Percentiles rank a stretch among this genome's conserved stretches.
Conservation (phyloP, 2,113 vertebrate genomes). For the Glaucomys volans region DNA sequence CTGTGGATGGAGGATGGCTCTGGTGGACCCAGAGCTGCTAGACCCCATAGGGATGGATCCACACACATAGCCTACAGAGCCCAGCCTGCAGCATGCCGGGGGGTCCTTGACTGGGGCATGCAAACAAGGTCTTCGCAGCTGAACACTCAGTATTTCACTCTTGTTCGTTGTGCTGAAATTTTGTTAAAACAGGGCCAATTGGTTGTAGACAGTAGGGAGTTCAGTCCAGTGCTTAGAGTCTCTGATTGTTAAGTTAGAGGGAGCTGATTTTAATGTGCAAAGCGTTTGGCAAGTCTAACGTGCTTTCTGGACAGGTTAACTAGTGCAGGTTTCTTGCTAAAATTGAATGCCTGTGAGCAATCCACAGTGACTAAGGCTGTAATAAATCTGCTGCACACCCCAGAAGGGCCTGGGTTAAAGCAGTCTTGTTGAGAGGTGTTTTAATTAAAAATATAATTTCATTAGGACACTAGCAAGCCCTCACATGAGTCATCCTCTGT, state of each 20-base stretch:
- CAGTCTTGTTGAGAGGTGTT: not conserved
- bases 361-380: not conserved
- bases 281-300: not conserved
- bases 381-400: not conserved
- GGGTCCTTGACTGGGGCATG: too few species aligned
- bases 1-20: too few species aligned
- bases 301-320: not conserved
- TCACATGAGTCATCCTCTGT: not conserved
- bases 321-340: not conserved
- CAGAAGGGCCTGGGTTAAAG: not conserved
- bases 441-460: not conserved
- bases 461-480: not conserved
- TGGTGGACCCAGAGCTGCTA: not conserved
- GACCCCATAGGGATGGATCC: too few species aligned
- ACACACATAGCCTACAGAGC: not conserved
- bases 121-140: too few species aligned
- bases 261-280: not conserved
- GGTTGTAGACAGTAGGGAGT: not conserved
- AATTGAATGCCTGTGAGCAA: not conserved
- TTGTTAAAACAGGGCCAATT: not conserved
- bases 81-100: too few species aligned
- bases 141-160: accelerated
- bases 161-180: accelerated
- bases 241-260: not conserved
- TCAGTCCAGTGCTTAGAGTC: not conserved